Percentiles rank a stretch among this genome's conserved stretches.
Conservation (phyloP, 2,113 vertebrate genomes). For the Neomonachus schauinslandi region DNA sequence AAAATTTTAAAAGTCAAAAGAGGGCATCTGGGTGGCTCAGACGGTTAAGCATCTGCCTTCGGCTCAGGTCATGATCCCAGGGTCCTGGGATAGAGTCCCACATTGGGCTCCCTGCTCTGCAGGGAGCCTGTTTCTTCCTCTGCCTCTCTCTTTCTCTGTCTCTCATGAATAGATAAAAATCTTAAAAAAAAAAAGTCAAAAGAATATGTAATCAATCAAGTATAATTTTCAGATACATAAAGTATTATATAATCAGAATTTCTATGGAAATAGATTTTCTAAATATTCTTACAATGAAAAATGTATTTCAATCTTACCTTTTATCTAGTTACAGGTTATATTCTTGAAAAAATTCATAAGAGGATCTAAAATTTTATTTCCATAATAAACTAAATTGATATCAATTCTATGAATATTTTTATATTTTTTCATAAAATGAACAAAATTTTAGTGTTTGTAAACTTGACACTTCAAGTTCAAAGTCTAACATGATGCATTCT, state of each 20-base stretch:
- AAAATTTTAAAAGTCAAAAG: neutral
- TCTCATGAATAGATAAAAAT: no score
- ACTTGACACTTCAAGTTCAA: neutral
- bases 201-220: neutral
- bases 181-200: neutral
- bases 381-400: neutral
- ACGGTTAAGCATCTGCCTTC: no score
- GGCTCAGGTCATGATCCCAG: no score
- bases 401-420: neutral
- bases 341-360: neutral
- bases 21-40: neutral
- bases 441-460: neutral
- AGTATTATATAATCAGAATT: neutral
- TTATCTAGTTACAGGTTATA: neutral
- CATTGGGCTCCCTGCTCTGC: no score
- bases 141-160: no score
- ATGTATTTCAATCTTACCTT: neutral
- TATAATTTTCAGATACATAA: neutral
- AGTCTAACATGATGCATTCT: neutral
- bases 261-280: neutral
- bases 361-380: slow-evolving; percentile 8
- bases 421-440: neutral
- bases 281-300: slow-evolving; percentile 19
- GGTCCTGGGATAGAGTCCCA: no score
- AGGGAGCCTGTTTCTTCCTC: no score